Evolutionary conservation across 2,888 invertebrate species (phyloP).

Genomic region (Brachycybe producta): DNA sequence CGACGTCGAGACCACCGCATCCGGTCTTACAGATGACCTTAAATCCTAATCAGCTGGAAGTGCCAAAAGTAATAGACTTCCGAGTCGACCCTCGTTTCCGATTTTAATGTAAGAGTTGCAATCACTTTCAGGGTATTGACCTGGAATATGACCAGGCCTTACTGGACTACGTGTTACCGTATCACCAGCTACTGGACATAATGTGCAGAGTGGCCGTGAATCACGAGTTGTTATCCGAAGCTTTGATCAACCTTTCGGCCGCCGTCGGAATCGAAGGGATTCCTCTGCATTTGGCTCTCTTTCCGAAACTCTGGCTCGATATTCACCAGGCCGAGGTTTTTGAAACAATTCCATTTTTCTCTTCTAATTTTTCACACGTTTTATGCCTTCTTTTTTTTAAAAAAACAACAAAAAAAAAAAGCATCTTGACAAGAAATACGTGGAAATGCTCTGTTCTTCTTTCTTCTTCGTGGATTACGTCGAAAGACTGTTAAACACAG

Average conservation of each 20-base stretch:
- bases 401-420: conserved; percentile 32
- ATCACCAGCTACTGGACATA: conserved; percentile 77
- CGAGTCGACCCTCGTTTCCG: too few species aligned
- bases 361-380: conserved; percentile 17
- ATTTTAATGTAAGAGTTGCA: conserved; percentile 16
- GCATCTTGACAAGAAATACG: conserved; percentile 65
- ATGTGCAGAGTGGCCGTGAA: conserved; percentile 77
- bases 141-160: conserved; percentile 61
- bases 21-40: conserved; percentile 78
- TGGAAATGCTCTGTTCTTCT: conserved; percentile 65
- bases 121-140: conserved; percentile 55
- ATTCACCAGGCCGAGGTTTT: conserved; percentile 60
- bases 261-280: conserved; percentile 83
- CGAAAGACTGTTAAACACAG: conserved; percentile 76
- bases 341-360: conserved; percentile 17
- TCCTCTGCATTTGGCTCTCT: conserved; percentile 71
- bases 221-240: conserved; percentile 71
- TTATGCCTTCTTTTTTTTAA: conserved; percentile 2
- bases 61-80: conserved; percentile 47
- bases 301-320: conserved; percentile 85
- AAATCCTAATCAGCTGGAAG: conserved; percentile 58
- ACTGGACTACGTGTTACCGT: conserved; percentile 66
- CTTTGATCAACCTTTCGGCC: conserved; percentile 70
- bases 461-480: conserved; percentile 77
- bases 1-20: conserved; percentile 46